Evolutionary conservation across 2,888 invertebrate species (phyloP), one percentile per base, ranked within the genome.

Genomic region (Leucania comma): DNA sequence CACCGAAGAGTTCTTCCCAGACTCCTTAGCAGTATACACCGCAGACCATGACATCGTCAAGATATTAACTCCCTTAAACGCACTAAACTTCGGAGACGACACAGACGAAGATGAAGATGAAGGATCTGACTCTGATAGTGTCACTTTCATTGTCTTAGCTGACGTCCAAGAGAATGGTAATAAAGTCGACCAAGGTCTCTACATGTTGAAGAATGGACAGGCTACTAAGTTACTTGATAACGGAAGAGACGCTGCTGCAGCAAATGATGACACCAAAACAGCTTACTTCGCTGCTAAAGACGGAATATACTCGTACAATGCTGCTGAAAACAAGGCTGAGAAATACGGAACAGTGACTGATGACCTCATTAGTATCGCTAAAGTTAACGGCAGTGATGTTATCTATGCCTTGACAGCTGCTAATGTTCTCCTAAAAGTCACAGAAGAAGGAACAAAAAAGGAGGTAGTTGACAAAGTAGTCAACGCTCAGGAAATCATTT

Each of bases 341-440:
- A 93, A 93, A 85, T 93, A 90, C 46, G 93, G 93, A 1, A 72
- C 89, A 2, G 20, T 93, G 1, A 88, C 86, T 12, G 93, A 93
- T 32, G 90, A 82, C 42, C 81, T 93, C 3, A 89, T 92, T 3
- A 80, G 82, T 8, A 87, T 93, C 6, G 91, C 87, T 14, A 90
- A 90, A 82, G 82, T 74, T 0, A 92, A 92, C 53, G 84, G 85
- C 1, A 86, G 87, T 26, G 91, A 92, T 50, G 29, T 68, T 0
- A 83, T 95, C 3, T 95, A 93, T 77, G 89, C 91, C 26, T 58
- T 95, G 1, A 92, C 92, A 8, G 89, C 90, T 38, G 86, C 90
- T 26, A 83, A 91, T 24, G 82, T 89, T 32, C 58, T 95, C 0
- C 94, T 89, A 80, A 93, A 91, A 83, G 91, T 94, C 0, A 89